Conservation (phyloP, 2,797 vertebrate genomes). For the Cossypha niveicapilla region DNA sequence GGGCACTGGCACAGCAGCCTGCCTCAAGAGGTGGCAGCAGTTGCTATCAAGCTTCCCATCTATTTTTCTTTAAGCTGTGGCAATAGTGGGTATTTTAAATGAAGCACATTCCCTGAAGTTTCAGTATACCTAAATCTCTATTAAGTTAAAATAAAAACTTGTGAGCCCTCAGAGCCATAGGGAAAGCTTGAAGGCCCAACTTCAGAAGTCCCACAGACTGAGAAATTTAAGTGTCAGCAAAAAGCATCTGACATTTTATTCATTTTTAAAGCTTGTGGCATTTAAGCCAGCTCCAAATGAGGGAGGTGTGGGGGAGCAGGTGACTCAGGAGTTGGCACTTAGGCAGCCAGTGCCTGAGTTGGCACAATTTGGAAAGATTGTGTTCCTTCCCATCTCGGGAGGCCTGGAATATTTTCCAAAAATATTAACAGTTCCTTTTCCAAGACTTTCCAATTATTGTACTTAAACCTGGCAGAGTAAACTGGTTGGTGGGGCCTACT, state of each 20-base stretch:
- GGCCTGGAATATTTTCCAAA: background rate
- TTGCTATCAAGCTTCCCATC: background rate
- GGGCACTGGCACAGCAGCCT: background rate
- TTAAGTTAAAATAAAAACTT: background rate
- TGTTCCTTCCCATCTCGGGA: background rate
- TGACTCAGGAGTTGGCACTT: background rate
- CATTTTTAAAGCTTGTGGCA: background rate
- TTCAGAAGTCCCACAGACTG: background rate
- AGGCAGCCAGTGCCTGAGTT: background rate
- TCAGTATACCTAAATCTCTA: background rate
- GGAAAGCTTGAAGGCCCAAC: background rate
- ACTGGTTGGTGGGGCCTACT: background rate
- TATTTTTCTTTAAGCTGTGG: background rate
- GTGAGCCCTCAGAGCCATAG: background rate
- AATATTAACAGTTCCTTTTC: background rate
- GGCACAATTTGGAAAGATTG: background rate
- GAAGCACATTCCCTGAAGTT: background rate
- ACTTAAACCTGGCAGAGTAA: background rate
- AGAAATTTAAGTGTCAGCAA: background rate
- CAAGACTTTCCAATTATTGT: background rate
- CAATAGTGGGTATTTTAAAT: background rate
- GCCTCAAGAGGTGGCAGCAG: background rate
- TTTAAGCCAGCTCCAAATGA: background rate
- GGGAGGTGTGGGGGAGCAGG: background rate
- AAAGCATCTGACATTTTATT: background rate